A percentile compares a stretch with the other conserved stretches of the same genome.
These are phyloP conservation scores for Drymodes brunneopygia DNA, from an alignment of 2,113 vertebrate species.

Conservation along the genomic window DNA sequence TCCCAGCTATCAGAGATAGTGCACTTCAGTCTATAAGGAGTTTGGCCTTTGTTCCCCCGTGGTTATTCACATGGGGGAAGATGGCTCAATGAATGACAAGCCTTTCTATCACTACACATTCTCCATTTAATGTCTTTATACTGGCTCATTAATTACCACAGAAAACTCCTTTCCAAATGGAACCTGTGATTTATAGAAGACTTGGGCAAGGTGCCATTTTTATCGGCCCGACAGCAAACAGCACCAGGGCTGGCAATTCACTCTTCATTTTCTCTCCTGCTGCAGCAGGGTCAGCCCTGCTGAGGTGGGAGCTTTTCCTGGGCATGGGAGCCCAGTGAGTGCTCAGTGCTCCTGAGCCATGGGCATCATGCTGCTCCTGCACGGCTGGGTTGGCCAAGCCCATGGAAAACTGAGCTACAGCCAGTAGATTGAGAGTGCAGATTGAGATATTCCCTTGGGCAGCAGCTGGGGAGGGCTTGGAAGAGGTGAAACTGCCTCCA, in stretches of 20 bases:
- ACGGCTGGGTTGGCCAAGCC: fast-evolving
- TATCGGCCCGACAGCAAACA: neutral
- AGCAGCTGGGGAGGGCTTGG: neutral
- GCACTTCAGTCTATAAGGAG: slow-evolving; percentile 55
- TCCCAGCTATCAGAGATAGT: slow-evolving; percentile 56
- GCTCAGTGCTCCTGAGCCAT: fast-evolving
- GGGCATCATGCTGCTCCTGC: neutral
- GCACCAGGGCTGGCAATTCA: neutral
- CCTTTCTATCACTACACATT: slow-evolving; percentile 48
- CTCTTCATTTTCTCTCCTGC: neutral
- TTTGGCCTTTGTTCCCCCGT: slow-evolving; percentile 56
- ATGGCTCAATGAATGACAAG: slow-evolving; percentile 62
- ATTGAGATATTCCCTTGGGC: neutral
- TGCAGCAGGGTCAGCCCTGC: neutral
- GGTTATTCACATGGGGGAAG: slow-evolving; percentile 56
- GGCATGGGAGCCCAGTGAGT: neutral
- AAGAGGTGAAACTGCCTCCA: neutral
- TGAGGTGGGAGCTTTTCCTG: neutral
- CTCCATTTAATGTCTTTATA: slow-evolving; percentile 66
- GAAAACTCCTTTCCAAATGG: slow-evolving; percentile 54
- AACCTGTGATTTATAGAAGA: slow-evolving; percentile 61
- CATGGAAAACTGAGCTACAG: neutral
- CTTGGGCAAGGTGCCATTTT: slow-evolving; percentile 55
- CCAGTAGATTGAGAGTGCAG: too few relatives aligned
- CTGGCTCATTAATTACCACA: slow-evolving; percentile 68